Evolutionary conservation across 2,888 invertebrate genomes (phyloP), one percentile per base, ranked within the genome.

Genomic region (Carabus problematicus): DNA sequence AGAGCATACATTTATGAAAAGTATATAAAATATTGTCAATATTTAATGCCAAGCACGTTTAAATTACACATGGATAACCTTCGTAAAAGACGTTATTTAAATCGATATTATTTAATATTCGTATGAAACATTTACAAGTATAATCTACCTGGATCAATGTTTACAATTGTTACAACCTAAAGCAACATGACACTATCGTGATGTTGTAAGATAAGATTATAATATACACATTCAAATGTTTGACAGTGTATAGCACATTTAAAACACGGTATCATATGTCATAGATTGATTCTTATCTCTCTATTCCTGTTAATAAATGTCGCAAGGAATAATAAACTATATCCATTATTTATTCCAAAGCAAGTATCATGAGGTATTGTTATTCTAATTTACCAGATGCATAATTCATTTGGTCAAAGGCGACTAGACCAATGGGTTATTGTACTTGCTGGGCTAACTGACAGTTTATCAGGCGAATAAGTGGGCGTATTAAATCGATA

Each of bases 261-360:
- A 55, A 64, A 64, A 56, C 55, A 64, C 39, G 42, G 39, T 56
- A 43, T 64, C 54, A 64, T 52, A 54, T 52, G 61, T 61, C 61
- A 61, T 14, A 47, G 16, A n/a, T 12, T 16, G 64, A 64, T 64
- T 11, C 43, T 55, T 56, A 64, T 64, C 64, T 63, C 52, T 55
- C 56, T 55, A 55, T 64, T 55, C 64, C 56, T 64, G 55, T 64
- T 64, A 64, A 64, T 64, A 64, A 64, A 56, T 64, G 64, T 64
- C 64, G 55, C 56, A 45, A 45, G 43, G 64, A 64, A 64, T 64
- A 64, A 64, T 56, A 42, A 64, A 55, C 43, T 64, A 43, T 55
- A 11, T 18, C 45, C 56, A 52, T 52, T 54, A 64, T 64, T 64
- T 64, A 64, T 64, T 55, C 64, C 55, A 49, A 47, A 29, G 64